Evolutionary conservation across 2,797 vertebrate genomes (phyloP).

Genomic region (Coregonus sp.): DNA sequence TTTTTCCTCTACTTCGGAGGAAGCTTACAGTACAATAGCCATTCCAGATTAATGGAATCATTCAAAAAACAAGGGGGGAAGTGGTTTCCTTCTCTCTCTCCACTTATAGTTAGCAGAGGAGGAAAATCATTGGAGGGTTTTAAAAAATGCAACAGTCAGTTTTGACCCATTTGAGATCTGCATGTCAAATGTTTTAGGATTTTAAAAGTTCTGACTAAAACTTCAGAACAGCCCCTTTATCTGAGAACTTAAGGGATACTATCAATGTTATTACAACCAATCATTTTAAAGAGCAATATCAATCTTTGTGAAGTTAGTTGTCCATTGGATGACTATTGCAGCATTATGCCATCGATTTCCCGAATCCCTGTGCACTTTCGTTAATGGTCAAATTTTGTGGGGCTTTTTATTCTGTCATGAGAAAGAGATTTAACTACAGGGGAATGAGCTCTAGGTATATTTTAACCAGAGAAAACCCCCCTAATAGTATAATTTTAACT

Average conservation of each 20-base stretch:
- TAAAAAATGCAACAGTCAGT: neutral
- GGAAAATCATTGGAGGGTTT: slow-evolving; percentile 26
- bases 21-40: slow-evolving; percentile 28
- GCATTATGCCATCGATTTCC: slow-evolving; percentile 20
- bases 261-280: slow-evolving; percentile 22
- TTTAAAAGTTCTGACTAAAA: slow-evolving; percentile 10
- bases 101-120: slow-evolving; percentile 30
- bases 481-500: slow-evolving; percentile 22
- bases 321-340: slow-evolving; percentile 21
- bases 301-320: slow-evolving; percentile 32
- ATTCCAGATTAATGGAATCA: slow-evolving; percentile 33
- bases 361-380: slow-evolving; percentile 9
- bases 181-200: slow-evolving; percentile 7
- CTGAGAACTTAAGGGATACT: slow-evolving; percentile 14
- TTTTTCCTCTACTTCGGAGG: neutral
- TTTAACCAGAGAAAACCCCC: slow-evolving; percentile 23
- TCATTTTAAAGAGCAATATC: slow-evolving; percentile 23
- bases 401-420: slow-evolving; percentile 22
- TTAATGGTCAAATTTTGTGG: slow-evolving; percentile 21
- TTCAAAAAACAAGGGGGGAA: neutral
- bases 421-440: slow-evolving; percentile 17
- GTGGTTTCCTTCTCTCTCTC: slow-evolving; percentile 21
- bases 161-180: neutral
- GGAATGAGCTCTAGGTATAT: neutral
- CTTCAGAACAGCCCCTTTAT: slow-evolving; percentile 9